Evolutionary conservation across 2,797 vertebrate genomes (phyloP), one percentile per base, ranked within the genome.

Genomic region (Natrix natrix): DNA sequence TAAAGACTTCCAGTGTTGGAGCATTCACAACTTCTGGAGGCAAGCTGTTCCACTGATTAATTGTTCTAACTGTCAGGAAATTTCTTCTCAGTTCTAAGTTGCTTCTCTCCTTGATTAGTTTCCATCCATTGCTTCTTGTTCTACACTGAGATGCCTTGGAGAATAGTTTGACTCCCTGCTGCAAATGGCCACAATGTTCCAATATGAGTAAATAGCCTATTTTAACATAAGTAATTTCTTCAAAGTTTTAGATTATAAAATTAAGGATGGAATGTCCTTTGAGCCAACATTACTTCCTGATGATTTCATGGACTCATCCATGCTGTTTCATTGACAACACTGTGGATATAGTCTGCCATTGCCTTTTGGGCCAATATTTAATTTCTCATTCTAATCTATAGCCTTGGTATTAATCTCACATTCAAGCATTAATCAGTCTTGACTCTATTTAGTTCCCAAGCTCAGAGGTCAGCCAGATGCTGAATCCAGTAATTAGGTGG

Each of bases 161-260:
- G 43, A 43, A 43, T 43, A 43, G 43, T 43, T 43, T 43, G 43
- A 43, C 4, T 43, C 43, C 2, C 14, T 89, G 20, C 17, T 90
- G 17, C 56, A 90, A 22, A 12, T 37, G 57, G 56, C 37, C 48
- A 63, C 90, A 43, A 92, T 48, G 88, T 93, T 93, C 32, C 87
- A 91, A 83, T 55, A 48, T 92, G 93, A 95, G 87, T 94, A 24
- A 93, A 94, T 94, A 93, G 88, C 93, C 94, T 90, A 66, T 48
- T 59, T 91, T 48, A 88, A 95, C 90, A 57, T 91, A 96, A 96
- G 94, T 24, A 48, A 93, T 91, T 94, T 95, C 1, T 48, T 95
- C 92, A 56, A 93, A 95, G 12, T 37, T 93, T 95, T 66, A 86
- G 60, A 89, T 94, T 94, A 88, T 12, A 88, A 28, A 52, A 5